Conservation (phyloP, 2,797 vertebrate genomes). For the Basileuterus tristriatus region DNA sequence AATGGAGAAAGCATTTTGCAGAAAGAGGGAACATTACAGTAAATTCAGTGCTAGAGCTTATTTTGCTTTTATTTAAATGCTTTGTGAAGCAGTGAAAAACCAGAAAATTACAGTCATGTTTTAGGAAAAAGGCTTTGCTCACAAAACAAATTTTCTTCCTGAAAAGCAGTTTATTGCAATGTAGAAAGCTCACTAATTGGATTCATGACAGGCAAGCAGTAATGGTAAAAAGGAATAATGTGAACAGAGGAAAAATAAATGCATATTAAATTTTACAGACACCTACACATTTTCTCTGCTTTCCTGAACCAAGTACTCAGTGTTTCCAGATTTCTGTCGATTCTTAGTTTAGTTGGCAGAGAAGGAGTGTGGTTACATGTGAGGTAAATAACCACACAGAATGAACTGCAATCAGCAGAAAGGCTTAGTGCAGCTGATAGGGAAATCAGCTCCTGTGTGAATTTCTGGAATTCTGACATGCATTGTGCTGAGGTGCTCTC, state of each 20-base stretch:
- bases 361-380: neutral
- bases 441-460: neutral
- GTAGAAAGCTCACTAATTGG: slow-evolving; percentile 47
- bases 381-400: neutral
- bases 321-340: neutral
- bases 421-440: neutral
- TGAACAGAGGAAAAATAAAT: slow-evolving; percentile 69
- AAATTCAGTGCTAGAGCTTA: neutral
- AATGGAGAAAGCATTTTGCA: neutral
- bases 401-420: neutral
- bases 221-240: slow-evolving; percentile 5
- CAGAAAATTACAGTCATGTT: neutral
- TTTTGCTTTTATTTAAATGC: slow-evolving; percentile 22
- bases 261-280: slow-evolving; percentile 39
- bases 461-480: neutral
- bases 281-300: neutral
- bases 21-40: neutral
- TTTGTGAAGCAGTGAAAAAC: neutral
- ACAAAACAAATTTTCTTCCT: slow-evolving; percentile 45
- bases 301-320: neutral
- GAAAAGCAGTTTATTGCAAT: slow-evolving; percentile 42
- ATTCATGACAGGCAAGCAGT: slow-evolving; percentile 33
- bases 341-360: neutral
- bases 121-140: slow-evolving; percentile 24
- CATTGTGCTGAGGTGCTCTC: neutral